phyloP scores from a whole-genome alignment of 1,140 invertebrate species.

The Eupristina koningsbergeri region DNA sequence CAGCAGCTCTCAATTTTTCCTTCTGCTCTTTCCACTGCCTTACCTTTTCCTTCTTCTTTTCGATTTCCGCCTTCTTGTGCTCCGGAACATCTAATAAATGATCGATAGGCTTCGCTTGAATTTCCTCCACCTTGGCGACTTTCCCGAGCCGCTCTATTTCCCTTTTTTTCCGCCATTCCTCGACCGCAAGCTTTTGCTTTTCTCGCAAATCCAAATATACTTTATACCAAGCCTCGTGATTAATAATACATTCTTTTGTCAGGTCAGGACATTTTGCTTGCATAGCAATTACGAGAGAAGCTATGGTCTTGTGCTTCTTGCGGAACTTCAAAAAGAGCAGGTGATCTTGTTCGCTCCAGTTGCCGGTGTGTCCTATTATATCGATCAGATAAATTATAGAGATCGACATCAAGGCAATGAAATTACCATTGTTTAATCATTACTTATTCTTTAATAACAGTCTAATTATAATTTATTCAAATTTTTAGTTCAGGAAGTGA shows the following conservation, averaged over 20 bases:
- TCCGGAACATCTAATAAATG: not conserved
- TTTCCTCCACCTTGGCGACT: not conserved
- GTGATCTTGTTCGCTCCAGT: constrained; percentile 69
- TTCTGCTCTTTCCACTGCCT: constrained; percentile 63
- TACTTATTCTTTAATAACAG: too few species aligned
- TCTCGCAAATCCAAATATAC: constrained; percentile 64
- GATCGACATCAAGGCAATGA: too few species aligned
- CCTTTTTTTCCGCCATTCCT: constrained; percentile 62
- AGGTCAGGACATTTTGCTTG: constrained; percentile 67
- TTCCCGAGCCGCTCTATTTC: constrained; percentile 27
- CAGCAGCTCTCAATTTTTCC: constrained; percentile 57
- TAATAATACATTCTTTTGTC: constrained; percentile 63
- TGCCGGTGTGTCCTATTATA: constrained; percentile 65
- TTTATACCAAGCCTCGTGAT: constrained; percentile 71
- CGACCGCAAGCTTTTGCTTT: constrained; percentile 60
- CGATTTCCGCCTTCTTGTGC: constrained; percentile 45
- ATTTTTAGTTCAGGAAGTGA: too few species aligned
- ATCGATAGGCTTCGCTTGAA: too few species aligned
- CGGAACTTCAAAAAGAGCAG: constrained; percentile 64
- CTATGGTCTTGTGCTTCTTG: constrained; percentile 60
- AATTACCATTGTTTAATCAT: too few species aligned
- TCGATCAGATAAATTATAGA: not conserved
- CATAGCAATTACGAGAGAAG: constrained; percentile 60
- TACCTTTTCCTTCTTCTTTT: constrained; percentile 61
- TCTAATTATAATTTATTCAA: too few species aligned